phyloP scores from a whole-genome alignment of 2,113 vertebrate genomes.

The Coreoperca whiteheadi region DNA sequence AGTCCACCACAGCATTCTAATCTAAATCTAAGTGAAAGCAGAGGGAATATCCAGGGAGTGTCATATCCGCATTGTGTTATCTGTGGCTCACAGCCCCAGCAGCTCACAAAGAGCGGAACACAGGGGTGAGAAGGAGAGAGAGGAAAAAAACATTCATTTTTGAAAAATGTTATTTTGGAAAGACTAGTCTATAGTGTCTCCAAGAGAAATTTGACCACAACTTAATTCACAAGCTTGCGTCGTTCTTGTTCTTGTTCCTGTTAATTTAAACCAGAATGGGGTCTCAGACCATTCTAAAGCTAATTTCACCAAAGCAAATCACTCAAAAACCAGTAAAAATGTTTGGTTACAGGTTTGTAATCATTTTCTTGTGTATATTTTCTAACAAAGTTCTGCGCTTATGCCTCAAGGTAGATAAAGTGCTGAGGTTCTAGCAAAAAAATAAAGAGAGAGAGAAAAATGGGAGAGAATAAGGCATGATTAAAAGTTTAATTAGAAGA shows the following conservation, averaged over 20 bases:
- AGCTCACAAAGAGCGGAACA: slow-evolving; percentile 68
- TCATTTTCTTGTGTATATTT: slow-evolving; percentile 28
- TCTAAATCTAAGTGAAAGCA: slow-evolving; percentile 75
- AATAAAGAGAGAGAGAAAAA: too few species aligned
- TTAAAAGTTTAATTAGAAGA: slow-evolving; percentile 77
- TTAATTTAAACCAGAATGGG: slow-evolving; percentile 24
- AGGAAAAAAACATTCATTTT: slow-evolving; percentile 28
- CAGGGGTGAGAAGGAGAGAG: slow-evolving; percentile 34
- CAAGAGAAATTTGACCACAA: slow-evolving; percentile 38
- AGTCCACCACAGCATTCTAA: slow-evolving; percentile 66
- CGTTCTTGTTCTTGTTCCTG: background rate
- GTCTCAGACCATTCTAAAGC: slow-evolving; percentile 15
- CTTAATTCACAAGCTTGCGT: slow-evolving; percentile 35
- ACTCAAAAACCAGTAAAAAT: background rate
- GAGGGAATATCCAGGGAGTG: slow-evolving; percentile 70
- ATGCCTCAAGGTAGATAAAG: slow-evolving; percentile 51
- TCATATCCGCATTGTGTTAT: slow-evolving; percentile 77
- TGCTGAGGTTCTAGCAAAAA: slow-evolving; percentile 45
- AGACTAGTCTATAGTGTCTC: slow-evolving; percentile 34
- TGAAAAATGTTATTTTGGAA: slow-evolving; percentile 41
- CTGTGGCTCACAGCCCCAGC: slow-evolving; percentile 69
- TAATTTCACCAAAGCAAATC: slow-evolving; percentile 29
- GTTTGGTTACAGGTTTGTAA: slow-evolving; percentile 38
- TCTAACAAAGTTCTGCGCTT: slow-evolving; percentile 30
- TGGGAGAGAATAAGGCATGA: slow-evolving; percentile 36